phyloP scores from a whole-genome alignment of 2,797 vertebrate genomes.

The Channa striata region DNA sequence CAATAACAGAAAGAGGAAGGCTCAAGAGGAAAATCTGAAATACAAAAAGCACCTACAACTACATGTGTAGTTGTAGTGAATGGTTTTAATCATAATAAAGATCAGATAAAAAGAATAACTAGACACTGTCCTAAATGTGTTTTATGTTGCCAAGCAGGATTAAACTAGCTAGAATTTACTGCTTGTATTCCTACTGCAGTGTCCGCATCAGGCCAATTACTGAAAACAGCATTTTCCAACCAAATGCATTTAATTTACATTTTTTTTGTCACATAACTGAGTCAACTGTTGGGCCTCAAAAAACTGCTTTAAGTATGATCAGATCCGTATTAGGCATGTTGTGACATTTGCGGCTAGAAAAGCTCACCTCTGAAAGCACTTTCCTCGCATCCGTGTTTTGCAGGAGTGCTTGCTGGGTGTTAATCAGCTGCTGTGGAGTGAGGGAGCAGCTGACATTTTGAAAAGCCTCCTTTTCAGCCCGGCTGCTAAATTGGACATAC shows the following conservation, averaged over 20 bases:
- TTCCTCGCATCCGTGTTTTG: slow-evolving; percentile 75
- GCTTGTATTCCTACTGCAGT: too few relatives aligned
- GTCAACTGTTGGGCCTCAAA: not conserved
- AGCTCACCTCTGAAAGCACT: slow-evolving; percentile 74
- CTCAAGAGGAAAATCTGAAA: not conserved
- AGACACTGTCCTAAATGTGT: too few relatives aligned
- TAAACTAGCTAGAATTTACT: too few relatives aligned
- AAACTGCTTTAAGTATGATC: slow-evolving; percentile 12
- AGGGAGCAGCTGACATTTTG: slow-evolving; percentile 85
- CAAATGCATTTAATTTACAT: not conserved
- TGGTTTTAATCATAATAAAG: too few relatives aligned
- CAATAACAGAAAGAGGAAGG: not conserved
- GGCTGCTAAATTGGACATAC: slow-evolving; percentile 78
- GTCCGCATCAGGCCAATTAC: slow-evolving; percentile 27
- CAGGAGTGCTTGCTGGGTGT: slow-evolving; percentile 69
- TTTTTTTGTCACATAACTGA: slow-evolving; percentile 14
- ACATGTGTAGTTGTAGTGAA: too few relatives aligned
- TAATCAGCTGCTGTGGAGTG: slow-evolving; percentile 74
- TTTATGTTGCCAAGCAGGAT: too few relatives aligned
- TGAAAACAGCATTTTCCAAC: slow-evolving; percentile 1
- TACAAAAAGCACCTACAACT: not conserved
- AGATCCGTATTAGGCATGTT: slow-evolving; percentile 10
- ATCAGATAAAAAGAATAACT: too few relatives aligned
- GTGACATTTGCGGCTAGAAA: not conserved
- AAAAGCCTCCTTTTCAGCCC: slow-evolving; percentile 74